Percentiles rank a stretch among this genome's conserved stretches.
Conservation (phyloP, 2,888 invertebrate genomes). For the Polyommatus iphigenia region DNA sequence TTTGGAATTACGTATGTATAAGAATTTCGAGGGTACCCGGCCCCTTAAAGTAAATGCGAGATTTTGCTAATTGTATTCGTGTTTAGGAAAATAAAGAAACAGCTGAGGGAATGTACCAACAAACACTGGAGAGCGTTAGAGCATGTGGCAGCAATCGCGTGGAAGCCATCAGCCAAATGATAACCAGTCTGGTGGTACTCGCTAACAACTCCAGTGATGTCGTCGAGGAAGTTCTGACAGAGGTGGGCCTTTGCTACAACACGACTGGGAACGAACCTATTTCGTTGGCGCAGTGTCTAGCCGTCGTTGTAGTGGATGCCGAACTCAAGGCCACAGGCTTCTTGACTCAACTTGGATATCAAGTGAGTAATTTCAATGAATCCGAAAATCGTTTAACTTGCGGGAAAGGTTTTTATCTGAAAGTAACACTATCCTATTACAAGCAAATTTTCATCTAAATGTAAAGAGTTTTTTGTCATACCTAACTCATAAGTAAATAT, state of each 20-base stretch:
- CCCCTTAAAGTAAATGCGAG: no score
- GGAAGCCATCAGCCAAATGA: background rate
- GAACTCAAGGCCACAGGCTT: conserved; percentile 56
- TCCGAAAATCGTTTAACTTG: no score
- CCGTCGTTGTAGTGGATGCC: conserved; percentile 54
- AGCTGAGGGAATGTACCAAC: background rate
- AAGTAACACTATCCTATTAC: no score
- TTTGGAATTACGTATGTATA: no score
- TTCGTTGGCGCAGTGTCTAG: conserved; percentile 50
- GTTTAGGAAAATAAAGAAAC: background rate
- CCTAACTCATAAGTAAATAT: no score
- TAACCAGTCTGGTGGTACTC: background rate
- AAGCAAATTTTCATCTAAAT: no score
- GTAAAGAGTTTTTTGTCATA: no score
- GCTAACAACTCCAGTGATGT: background rate
- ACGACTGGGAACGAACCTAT: conserved; percentile 24
- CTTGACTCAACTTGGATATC: conserved; percentile 54
- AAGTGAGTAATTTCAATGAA: conserved; percentile 49
- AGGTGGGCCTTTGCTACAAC: conserved; percentile 48
- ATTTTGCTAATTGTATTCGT: background rate
- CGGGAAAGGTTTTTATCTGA: no score
- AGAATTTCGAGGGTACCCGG: no score
- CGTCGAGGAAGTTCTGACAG: background rate
- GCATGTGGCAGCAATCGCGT: background rate
- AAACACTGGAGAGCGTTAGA: background rate